A percentile compares a stretch with the other conserved stretches of the same genome.
These are phyloP conservation scores for Pterophyllum scalare DNA, from an alignment of 2,113 vertebrate genomes.

Conservation along the genomic window DNA sequence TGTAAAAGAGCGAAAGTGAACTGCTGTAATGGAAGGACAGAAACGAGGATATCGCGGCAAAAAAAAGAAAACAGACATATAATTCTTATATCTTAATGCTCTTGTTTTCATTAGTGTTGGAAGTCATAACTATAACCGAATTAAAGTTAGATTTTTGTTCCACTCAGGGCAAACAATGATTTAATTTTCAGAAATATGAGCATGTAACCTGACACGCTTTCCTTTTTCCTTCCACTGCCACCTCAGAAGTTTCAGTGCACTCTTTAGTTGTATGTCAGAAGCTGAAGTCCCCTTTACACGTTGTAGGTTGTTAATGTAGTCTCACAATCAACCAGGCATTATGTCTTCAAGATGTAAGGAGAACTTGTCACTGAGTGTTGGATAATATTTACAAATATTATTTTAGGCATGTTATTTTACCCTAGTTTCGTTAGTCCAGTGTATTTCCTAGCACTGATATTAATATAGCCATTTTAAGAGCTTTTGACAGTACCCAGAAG, in stretches of 20 bases:
- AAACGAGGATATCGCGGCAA: background rate
- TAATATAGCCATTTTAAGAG: background rate
- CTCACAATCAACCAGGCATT: conserved; percentile 14
- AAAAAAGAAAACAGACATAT: background rate
- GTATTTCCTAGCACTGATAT: too few species aligned
- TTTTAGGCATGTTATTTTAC: background rate
- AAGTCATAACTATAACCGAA: background rate
- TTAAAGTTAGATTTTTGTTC: background rate
- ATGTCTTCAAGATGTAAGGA: background rate
- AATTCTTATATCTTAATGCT: background rate
- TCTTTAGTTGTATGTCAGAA: conserved; percentile 6
- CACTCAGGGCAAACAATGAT: background rate
- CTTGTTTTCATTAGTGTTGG: background rate
- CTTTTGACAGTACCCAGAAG: background rate
- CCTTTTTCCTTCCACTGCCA: background rate
- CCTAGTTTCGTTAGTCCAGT: background rate
- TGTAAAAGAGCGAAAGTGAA: background rate
- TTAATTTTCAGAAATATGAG: conserved; percentile 20
- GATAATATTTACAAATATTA: background rate
- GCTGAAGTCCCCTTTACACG: conserved; percentile 55
- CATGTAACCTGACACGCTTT: conserved; percentile 22
- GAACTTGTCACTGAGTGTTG: background rate
- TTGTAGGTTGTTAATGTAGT: conserved; percentile 40
- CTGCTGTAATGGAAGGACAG: background rate
- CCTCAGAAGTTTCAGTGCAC: conserved; percentile 16